These are phyloP conservation scores for Calephelis perditalis DNA, from an alignment of 2,888 invertebrate species.

Conservation along the genomic window DNA sequence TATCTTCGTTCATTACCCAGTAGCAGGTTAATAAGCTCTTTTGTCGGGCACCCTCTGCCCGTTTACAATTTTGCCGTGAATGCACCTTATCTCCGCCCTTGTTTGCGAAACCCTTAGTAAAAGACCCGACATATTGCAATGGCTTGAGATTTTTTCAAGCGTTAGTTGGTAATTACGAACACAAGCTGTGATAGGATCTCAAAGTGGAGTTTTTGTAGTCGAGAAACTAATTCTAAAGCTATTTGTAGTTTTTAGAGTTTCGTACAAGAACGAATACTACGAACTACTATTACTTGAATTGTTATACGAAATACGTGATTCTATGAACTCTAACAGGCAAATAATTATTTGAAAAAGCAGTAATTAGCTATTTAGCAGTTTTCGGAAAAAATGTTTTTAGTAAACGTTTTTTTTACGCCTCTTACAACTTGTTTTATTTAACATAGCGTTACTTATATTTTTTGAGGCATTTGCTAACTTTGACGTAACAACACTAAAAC, in stretches of 20 bases:
- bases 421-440: too few species aligned
- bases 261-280: constrained; percentile 13
- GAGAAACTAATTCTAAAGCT: constrained; percentile 16
- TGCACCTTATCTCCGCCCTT: constrained; percentile 65
- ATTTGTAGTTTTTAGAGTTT: constrained; percentile 14
- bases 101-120: constrained; percentile 56
- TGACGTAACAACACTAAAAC: too few species aligned
- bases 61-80: constrained; percentile 69
- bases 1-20: constrained; percentile 67
- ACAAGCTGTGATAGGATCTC: constrained; percentile 33
- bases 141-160: constrained; percentile 54
- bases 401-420: too few species aligned
- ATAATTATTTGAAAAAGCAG: too few species aligned
- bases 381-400: too few species aligned
- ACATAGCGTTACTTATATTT: too few species aligned
- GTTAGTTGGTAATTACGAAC: constrained; percentile 59
- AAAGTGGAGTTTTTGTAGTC: constrained; percentile 33
- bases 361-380: too few species aligned
- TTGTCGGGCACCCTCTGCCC: constrained; percentile 54
- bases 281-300: neutral
- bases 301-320: too few species aligned
- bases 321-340: too few species aligned
- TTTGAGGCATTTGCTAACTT: too few species aligned
- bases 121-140: constrained; percentile 42
- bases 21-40: constrained; percentile 70